Percentiles rank a stretch among this genome's conserved stretches.
Evolutionary conservation across 1,140 invertebrate genomes (phyloP).

Genomic region (Conus betulinus): DNA sequence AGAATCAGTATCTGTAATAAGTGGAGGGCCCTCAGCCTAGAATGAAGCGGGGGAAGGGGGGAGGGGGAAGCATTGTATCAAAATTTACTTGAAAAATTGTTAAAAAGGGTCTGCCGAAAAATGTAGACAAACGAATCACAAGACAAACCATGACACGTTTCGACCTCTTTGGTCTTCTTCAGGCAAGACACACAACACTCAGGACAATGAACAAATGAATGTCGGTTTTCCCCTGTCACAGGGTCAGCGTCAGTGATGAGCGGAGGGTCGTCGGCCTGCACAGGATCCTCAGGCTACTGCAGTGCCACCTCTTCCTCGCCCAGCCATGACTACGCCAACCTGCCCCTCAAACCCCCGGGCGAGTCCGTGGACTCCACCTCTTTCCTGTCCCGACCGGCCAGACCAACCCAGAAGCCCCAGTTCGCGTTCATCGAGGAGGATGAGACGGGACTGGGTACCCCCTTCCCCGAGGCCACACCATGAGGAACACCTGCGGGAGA

Average conservation of each 20-base stretch:
- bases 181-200: no score
- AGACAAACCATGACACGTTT: no score
- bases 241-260: neutral
- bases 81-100: no score
- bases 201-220: neutral
- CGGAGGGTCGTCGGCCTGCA: neutral
- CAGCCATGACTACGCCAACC: neutral
- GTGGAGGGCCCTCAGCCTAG: neutral
- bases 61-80: no score
- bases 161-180: no score
- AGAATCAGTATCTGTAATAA: neutral
- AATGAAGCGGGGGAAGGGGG: no score
- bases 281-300: neutral
- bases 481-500: slow-evolving; percentile 47
- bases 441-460: neutral
- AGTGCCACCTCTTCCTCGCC: neutral
- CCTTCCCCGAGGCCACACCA: slow-evolving; percentile 30
- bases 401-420: neutral
- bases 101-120: no score
- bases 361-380: neutral
- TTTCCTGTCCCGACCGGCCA: neutral
- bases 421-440: slow-evolving; percentile 30
- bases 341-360: neutral
- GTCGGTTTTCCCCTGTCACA: neutral
- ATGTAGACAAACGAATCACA: no score